Base-by-base conservation (phyloP, 2,113 vertebrate species). In the Terrapene triunguis region DNA sequence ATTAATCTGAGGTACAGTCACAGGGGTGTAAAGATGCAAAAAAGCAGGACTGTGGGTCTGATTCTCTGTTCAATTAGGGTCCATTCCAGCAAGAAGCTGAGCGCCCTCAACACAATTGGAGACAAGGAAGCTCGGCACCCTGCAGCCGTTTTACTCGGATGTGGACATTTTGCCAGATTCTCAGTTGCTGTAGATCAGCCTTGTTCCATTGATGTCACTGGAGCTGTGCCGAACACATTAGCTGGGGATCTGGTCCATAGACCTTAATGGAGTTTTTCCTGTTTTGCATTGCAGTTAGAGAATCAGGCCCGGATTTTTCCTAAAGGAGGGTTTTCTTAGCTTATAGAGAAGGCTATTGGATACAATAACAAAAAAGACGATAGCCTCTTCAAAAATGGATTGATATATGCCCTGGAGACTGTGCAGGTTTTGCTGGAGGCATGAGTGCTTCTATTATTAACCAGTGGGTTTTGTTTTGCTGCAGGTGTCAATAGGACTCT, bases 361-460 rank as follows among this genome's bases (percentile, higher is more conserved):
- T 44, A 86, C 29, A 12, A 4, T 47, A 13, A 1, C 19, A 51
- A 6, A 90, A 1, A 84, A 16, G 21, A 54, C 25, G 92, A 29
- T 12, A 35, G 44, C 42, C 54, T 81, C 42, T 50, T 59, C 17
- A 5, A 0, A 38, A 35, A 55, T 0, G 32, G 82, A 13, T 1
- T 0, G 44, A 59, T 92, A 27, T 10, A 51, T 13, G 81, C 3
- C 0, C 7, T 44, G 6, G n/a, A 48, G 0, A 1, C 9, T 1
- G 1, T 1, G 10, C 3, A 2, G 76, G 6, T 88, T 85, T 65
- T 14, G 2, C 1, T n/a, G 82, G 42, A 76, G 54, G 24, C 79
- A 10, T 0, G 32, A 74, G 10, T 3, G 74, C 4, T n/a, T 10
- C 24, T 62, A 13, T 4, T 82, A 14, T 72, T 13, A 16, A 8